Base-by-base conservation (phyloP, 2,888 invertebrate genomes). In the Lacanobia oleracea region DNA sequence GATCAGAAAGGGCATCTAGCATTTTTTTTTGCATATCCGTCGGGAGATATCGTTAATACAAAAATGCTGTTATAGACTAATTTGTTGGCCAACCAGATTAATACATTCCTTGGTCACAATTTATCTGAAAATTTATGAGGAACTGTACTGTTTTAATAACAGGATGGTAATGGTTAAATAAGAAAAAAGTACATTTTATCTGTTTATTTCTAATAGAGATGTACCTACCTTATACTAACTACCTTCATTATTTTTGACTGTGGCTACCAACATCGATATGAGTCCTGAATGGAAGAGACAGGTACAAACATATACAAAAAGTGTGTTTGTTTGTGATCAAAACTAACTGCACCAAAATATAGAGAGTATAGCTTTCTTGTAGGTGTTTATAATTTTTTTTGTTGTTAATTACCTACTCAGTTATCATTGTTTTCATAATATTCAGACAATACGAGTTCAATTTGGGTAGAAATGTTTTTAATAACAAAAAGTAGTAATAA, bases 251-350 rank as follows among this genome's bases (percentile, higher is more conserved):
- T 93, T 94, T 92, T 92, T 91, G 94, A 93, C 90, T 90, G 86
- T 94, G 93, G 94, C 94, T 93, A 92, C 95, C 89, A 92, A 93
- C 93, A 88, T 90, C 91, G 94, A 95, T 91, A 93, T 95, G 95
- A 93, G 93, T 86, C 95, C 95, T 54, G 94, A 95, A 67, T 95
- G 95, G 95, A 95, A 95, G 87, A 95, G 92, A 89, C 94, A 95
- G 95, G 95, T 95, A 95, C 87, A 87, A 68, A 27, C 37, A 65
- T 14, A 43, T 51, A 27, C 18, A 74, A 50, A 45, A 60, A 51
- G 21, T 67, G 43, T 53, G 56, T 72, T 65, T 74, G 62, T 74
- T 48, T 66, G 61, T 63, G 10, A 62, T 67, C 5, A 23, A 50
- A 51, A 78, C 57, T 67, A 77, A 72, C 54, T 54, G n/a, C 23